A percentile compares a stretch with the other conserved stretches of the same genome.
phyloP scores from a whole-genome alignment of 2,797 vertebrate genomes.

The Rousettus madagascariensis region DNA sequence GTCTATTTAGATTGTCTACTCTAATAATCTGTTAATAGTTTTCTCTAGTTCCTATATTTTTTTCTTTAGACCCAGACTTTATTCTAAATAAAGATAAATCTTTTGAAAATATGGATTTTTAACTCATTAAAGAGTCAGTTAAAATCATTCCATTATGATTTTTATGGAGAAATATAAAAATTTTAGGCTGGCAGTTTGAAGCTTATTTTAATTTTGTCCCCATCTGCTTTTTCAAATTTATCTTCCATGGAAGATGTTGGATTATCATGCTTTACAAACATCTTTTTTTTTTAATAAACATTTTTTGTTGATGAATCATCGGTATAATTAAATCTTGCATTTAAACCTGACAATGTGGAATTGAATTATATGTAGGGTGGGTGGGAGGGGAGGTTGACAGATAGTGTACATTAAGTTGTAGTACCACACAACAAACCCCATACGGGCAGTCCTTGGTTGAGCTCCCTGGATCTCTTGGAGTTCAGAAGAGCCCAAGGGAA shows the following conservation, averaged over 20 bases:
- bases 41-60: background rate
- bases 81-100: background rate
- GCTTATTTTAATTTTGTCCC: slow-evolving; percentile 12
- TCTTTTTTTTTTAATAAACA: background rate
- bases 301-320: background rate
- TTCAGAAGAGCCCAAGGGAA: background rate
- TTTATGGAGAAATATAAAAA: slow-evolving; percentile 8
- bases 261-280: background rate
- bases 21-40: background rate
- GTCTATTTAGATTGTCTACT: background rate
- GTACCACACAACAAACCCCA: background rate
- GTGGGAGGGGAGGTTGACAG: background rate
- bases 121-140: background rate
- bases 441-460: background rate
- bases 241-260: background rate
- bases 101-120: background rate
- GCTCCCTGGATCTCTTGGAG: background rate
- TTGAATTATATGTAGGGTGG: background rate
- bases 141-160: background rate
- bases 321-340: background rate
- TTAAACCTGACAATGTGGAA: background rate
- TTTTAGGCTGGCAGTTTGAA: background rate
- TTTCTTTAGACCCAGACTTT: background rate
- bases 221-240: slow-evolving; percentile 1
- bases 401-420: background rate